phyloP scores from a whole-genome alignment of 2,797 vertebrate genomes.

The Aphelocoma californica region DNA sequence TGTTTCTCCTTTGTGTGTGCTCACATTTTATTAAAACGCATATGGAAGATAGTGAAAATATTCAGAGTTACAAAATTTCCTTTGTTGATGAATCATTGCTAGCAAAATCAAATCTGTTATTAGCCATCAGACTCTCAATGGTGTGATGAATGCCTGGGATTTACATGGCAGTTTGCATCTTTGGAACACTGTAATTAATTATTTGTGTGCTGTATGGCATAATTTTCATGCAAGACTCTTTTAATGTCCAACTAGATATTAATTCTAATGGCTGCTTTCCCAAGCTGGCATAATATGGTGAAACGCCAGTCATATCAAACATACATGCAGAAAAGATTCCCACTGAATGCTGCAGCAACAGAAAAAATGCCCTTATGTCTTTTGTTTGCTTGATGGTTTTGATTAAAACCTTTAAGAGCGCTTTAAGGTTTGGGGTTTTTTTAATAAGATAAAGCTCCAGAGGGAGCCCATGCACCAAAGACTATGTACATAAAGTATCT shows the following conservation, averaged over 20 bases:
- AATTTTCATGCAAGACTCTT: neutral
- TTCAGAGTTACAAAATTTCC: neutral
- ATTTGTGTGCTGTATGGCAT: neutral
- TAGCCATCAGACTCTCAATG: neutral
- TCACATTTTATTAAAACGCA: neutral
- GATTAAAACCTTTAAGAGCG: neutral
- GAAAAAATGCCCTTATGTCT: neutral
- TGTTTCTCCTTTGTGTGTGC: neutral
- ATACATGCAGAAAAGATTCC: neutral
- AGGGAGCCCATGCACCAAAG: constrained; percentile 23
- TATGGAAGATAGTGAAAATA: neutral
- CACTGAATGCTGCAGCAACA: neutral
- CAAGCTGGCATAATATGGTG: neutral
- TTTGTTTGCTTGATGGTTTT: neutral
- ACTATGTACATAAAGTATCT: neutral
- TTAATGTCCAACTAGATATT: neutral
- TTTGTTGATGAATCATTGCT: neutral
- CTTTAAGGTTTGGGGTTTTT: neutral
- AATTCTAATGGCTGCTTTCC: neutral
- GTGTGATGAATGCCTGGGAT: neutral
- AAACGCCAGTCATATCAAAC: neutral
- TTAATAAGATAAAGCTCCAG: constrained; percentile 26
- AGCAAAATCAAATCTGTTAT: constrained; percentile 28
- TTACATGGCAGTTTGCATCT: neutral
- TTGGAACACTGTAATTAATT: constrained; percentile 25